These are phyloP conservation scores for Drosophila rubida DNA, from an alignment of 2,888 invertebrate genomes.

Conservation along the genomic window DNA sequence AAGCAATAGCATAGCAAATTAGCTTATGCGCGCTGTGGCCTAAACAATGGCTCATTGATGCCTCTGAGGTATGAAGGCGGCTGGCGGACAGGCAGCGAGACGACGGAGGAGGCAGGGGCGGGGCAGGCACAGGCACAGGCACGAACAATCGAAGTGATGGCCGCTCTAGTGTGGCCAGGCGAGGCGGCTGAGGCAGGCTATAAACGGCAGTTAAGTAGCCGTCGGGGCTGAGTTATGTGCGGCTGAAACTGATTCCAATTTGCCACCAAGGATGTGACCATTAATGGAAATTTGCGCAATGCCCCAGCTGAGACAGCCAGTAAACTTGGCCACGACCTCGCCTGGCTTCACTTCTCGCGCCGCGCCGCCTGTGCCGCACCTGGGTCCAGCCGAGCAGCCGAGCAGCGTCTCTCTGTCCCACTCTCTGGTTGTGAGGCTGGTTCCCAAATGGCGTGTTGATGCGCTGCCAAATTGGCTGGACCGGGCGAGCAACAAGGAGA, in stretches of 20 bases:
- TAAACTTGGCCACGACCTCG: conserved; percentile 11
- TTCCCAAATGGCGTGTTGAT: conserved; percentile 81
- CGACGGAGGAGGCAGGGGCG: neutral
- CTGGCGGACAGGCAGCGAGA: neutral
- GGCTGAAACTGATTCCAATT: conserved; percentile 70
- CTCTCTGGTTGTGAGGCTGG: conserved; percentile 15
- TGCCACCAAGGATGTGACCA: conserved; percentile 79
- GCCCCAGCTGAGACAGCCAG: conserved; percentile 55
- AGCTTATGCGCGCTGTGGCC: conserved; percentile 9
- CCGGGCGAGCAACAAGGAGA: conserved; percentile 17
- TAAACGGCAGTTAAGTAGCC: conserved; percentile 70
- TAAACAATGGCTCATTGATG: conserved; percentile 35
- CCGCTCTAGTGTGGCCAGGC: conserved; percentile 11
- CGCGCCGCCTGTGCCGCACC: conserved; percentile 25
- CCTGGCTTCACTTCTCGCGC: neutral
- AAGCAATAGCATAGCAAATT: conserved; percentile 32
- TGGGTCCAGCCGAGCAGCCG: conserved; percentile 28
- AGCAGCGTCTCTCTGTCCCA: conserved; percentile 5
- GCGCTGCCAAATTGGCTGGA: conserved; percentile 76
- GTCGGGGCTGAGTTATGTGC: conserved; percentile 61
- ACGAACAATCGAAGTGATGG: conserved; percentile 49
- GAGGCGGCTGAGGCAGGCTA: conserved; percentile 37
- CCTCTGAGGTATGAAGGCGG: conserved; percentile 5
- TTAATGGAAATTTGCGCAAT: conserved; percentile 77
- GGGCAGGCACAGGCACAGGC: conserved; percentile 3